A percentile compares a stretch with the other conserved stretches of the same genome.
Evolutionary conservation across 2,797 vertebrate species (phyloP).

Genomic region (Artibeus jamaicensis): DNA sequence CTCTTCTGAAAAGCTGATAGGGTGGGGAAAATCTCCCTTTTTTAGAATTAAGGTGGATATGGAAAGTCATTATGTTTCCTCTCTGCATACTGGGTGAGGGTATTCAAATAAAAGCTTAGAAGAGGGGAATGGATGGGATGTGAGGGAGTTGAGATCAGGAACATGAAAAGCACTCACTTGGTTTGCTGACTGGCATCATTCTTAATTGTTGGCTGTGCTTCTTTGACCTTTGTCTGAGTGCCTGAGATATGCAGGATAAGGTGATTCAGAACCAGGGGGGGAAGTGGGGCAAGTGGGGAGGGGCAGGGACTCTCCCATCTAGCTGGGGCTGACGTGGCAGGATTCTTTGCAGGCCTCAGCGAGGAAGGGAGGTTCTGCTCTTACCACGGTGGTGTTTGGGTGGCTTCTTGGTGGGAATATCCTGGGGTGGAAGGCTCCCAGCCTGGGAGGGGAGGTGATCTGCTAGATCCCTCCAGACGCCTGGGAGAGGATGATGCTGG

Average conservation of each 20-base stretch:
- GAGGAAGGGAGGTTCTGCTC: neutral
- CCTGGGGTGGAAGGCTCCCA: neutral
- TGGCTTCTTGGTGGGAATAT: neutral
- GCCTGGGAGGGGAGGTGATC: neutral
- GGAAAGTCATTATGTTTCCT: neutral
- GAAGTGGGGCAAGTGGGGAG: neutral
- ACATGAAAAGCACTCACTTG: constrained; percentile 76
- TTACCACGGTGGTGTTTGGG: constrained; percentile 64
- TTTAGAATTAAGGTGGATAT: neutral
- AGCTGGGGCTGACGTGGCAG: neutral
- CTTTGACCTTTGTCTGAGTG: constrained; percentile 79
- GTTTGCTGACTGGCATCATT: constrained; percentile 85
- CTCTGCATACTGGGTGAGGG: neutral
- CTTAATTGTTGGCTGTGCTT: neutral
- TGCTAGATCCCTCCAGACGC: neutral
- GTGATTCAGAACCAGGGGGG: neutral
- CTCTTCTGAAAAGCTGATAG: neutral
- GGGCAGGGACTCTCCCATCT: neutral
- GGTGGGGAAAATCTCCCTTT: neutral
- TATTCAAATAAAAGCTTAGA: neutral
- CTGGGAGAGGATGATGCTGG: neutral
- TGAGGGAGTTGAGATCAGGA: neutral
- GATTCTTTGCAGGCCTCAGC: neutral
- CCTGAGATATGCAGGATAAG: constrained; percentile 68
- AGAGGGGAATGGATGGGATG: neutral